Evolutionary conservation across 2,113 vertebrate genomes (phyloP).

Genomic region (Phalacrocorax carbo): DNA sequence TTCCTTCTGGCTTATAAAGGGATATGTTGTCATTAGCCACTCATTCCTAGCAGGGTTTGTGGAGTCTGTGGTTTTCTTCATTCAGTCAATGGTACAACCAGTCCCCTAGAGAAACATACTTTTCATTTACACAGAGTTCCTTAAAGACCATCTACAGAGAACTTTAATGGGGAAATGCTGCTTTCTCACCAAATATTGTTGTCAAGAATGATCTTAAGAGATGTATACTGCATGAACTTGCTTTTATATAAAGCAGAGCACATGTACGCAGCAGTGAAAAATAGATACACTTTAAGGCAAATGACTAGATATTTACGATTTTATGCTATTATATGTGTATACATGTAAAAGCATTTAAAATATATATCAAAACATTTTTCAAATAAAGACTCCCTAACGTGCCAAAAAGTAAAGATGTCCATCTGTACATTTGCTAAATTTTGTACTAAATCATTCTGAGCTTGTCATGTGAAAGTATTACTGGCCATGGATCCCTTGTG

Average conservation of each 20-base stretch:
- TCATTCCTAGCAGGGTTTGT: neutral
- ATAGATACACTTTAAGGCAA: slow-evolving; percentile 8
- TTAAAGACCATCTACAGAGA: slow-evolving; percentile 13
- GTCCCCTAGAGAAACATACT: neutral
- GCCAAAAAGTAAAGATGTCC: slow-evolving; percentile 13
- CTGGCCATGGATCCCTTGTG: neutral
- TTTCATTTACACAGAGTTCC: slow-evolving; percentile 42
- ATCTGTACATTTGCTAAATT: neutral
- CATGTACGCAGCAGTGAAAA: neutral
- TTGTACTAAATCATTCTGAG: neutral
- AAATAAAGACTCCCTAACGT: neutral
- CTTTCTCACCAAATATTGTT: slow-evolving; percentile 47
- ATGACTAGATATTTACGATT: neutral
- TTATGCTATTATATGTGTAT: neutral
- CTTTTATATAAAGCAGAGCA: slow-evolving; percentile 49
- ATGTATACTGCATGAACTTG: neutral
- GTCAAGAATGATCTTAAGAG: slow-evolving; percentile 27
- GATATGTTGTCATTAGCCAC: neutral
- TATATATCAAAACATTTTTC: slow-evolving; percentile 25
- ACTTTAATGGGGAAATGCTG: slow-evolving; percentile 30
- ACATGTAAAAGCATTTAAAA: neutral
- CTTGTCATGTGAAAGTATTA: neutral
- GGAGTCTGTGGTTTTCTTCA: slow-evolving; percentile 39
- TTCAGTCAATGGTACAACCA: neutral
- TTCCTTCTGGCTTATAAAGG: neutral